Base-by-base conservation (phyloP, 1,140 invertebrate species). In the Tetranychus urticae region DNA sequence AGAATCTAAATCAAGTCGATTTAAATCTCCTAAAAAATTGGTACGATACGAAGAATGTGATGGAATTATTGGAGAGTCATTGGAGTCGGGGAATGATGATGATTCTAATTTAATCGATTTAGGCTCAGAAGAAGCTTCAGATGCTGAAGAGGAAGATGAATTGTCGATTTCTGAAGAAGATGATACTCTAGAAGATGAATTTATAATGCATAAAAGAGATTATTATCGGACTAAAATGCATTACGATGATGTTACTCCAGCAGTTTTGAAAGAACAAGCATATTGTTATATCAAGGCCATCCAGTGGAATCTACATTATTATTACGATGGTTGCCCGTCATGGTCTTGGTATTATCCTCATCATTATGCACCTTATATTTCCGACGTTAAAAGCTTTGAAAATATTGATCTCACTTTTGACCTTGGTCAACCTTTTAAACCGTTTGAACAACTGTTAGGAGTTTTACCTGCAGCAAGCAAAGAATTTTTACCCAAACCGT, bases 331-430 rank as follows among this genome's bases (percentile, higher is more conserved):
- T 35, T 88, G 90, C 56, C 84, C 83, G 42, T 93, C 88, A 1
- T 98, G 93, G 93, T 88, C 87, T 33, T 98, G 92, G 92, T 97
- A 80, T 68, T 97, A 93, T 73, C 90, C 89, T 0, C 85, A 88
- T 68, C 91, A 97, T 71, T 97, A 97, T 73, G 85, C 91, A 0
- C 92, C 92, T 0, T 96, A 85, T 68, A 86, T 96, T 55, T 93
- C 89, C 7, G 93, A 97, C 71, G 80, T 97, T 36, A 83, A 80
- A 65, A 79, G 82, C 62, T 91, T 96, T 67, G 68, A 66, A 39
- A 59, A 75, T 61, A 69, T 77, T 68, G 67, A 73, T 37, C 69
- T 79, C 14, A 64, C 82, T 6, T 96, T 90, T 71, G 82, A 92
- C 8, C 68, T 86, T 58, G 88, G 84, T 0, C 78, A 78, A 67